A percentile compares a stretch with the other conserved stretches of the same genome.
Conservation (phyloP, 53 echinoderm and acorn worm genomes). For the Luidia sarsii region DNA sequence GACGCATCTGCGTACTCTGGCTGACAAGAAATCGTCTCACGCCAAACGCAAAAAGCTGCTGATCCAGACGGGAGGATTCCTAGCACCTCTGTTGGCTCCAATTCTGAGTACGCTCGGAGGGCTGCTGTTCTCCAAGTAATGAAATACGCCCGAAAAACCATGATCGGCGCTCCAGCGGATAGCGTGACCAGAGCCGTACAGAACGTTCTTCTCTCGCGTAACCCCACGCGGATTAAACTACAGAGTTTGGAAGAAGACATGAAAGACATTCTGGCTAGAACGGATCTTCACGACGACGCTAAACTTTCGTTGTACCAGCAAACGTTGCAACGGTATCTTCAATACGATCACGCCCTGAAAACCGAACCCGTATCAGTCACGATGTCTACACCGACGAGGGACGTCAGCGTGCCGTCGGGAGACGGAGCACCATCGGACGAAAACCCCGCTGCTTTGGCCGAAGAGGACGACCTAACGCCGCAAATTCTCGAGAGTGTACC, state of each 20-base stretch:
- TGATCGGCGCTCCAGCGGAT: slow-evolving; percentile 26
- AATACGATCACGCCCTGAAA: slow-evolving; percentile 2
- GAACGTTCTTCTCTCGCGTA: slow-evolving; percentile 18
- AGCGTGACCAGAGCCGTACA: background rate
- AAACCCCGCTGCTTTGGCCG: background rate
- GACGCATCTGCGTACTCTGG: slow-evolving; percentile 20
- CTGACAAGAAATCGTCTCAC: slow-evolving; percentile 18
- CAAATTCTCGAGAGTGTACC: slow-evolving; percentile 34
- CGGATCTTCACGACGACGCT: background rate
- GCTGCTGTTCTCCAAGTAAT: background rate
- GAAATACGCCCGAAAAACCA: slow-evolving; percentile 36
- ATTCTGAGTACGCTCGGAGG: slow-evolving; percentile 21
- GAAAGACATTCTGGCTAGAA: background rate
- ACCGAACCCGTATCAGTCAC: background rate
- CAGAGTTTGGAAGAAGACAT: slow-evolving; percentile 11
- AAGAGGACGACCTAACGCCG: background rate
- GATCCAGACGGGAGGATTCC: slow-evolving; percentile 46
- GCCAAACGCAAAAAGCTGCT: slow-evolving; percentile 11
- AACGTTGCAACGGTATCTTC: background rate
- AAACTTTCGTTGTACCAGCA: slow-evolving; percentile 10
- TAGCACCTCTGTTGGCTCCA: slow-evolving; percentile 20
- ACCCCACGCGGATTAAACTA: slow-evolving; percentile 5
- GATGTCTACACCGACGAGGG: background rate
- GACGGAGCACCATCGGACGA: background rate
- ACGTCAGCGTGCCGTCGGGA: background rate